Conservation (phyloP, 1,140 invertebrate genomes). For the Bombyx mori region DNA sequence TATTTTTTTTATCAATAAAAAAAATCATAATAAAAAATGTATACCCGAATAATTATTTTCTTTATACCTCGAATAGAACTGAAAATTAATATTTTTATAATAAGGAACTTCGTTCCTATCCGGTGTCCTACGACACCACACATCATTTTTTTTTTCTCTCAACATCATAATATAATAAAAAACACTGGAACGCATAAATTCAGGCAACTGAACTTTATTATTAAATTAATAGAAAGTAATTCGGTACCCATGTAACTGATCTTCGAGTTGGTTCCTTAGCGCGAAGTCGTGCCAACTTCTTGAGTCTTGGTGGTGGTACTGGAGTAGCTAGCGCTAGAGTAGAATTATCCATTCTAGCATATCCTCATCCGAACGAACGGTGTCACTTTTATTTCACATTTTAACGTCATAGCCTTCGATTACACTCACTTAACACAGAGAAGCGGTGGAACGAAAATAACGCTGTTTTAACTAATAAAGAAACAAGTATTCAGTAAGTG, state of each 20-base stretch:
- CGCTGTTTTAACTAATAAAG: slow-evolving; percentile 5
- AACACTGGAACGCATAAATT: too few species aligned
- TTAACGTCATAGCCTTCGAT: slow-evolving; percentile 21
- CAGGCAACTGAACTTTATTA: neutral
- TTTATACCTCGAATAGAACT: too few species aligned
- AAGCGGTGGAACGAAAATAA: slow-evolving; percentile 40
- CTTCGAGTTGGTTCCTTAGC: slow-evolving; percentile 40
- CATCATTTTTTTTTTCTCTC: too few species aligned
- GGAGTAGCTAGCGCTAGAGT: slow-evolving; percentile 16
- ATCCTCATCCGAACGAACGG: too few species aligned
- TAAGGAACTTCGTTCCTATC: too few species aligned
- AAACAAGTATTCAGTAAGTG: neutral
- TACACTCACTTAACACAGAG: slow-evolving; percentile 42
- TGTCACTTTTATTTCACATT: neutral
- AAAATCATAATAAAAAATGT: too few species aligned
- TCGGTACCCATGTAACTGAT: slow-evolving; percentile 54
- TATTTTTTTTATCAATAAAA: too few species aligned
- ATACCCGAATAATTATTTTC: too few species aligned
- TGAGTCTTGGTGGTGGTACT: slow-evolving; percentile 59
- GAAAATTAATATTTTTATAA: too few species aligned
- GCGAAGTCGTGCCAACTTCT: slow-evolving; percentile 53
- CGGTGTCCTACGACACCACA: too few species aligned
- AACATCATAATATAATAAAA: too few species aligned
- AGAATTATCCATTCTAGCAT: too few species aligned
- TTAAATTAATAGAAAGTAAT: neutral